phyloP scores from a whole-genome alignment of 1,140 invertebrate species.

The Globodera rostochiensis region DNA sequence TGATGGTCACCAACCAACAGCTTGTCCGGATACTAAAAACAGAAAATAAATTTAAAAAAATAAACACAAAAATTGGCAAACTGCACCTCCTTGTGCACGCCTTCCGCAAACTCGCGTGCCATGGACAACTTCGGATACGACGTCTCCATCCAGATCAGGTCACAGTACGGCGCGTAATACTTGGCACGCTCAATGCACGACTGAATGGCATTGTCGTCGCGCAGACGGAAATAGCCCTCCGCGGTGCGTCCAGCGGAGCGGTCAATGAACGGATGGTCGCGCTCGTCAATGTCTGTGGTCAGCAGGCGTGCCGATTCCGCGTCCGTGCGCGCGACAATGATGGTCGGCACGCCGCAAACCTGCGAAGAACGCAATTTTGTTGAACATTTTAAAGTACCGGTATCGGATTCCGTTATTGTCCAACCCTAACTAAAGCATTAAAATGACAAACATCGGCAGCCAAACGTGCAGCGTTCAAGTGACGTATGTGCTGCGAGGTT shows the following conservation, averaged over 20 bases:
- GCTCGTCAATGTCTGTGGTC: conserved; percentile 63
- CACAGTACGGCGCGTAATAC: conserved; percentile 66
- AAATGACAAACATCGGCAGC: conserved; percentile 47
- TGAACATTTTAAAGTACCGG: no score
- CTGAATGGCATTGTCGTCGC: conserved; percentile 60
- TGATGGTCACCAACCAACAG: conserved; percentile 41
- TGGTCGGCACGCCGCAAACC: conserved; percentile 66
- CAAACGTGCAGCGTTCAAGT: conserved; percentile 66
- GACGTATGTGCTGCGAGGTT: conserved; percentile 66
- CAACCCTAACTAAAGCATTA: not conserved
- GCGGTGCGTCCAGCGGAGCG: conserved; percentile 60
- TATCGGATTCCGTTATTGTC: no score
- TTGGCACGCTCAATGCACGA: conserved; percentile 65
- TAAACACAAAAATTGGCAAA: conserved; percentile 1
- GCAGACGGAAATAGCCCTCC: conserved; percentile 65
- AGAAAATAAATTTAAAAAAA: not conserved
- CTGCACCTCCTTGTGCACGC: conserved; percentile 54
- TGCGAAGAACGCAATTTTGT: conserved; percentile 45
- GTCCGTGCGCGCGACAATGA: conserved; percentile 66
- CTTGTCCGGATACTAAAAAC: conserved; percentile 64
- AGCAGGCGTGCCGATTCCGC: conserved; percentile 46
- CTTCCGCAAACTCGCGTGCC: conserved; percentile 66
- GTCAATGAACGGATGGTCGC: conserved; percentile 66
- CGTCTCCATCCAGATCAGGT: conserved; percentile 68
- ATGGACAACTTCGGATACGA: conserved; percentile 50